Percentiles rank a stretch among this genome's conserved stretches.
phyloP scores from a whole-genome alignment of 2,888 invertebrate species.

The Fragum sueziense region DNA sequence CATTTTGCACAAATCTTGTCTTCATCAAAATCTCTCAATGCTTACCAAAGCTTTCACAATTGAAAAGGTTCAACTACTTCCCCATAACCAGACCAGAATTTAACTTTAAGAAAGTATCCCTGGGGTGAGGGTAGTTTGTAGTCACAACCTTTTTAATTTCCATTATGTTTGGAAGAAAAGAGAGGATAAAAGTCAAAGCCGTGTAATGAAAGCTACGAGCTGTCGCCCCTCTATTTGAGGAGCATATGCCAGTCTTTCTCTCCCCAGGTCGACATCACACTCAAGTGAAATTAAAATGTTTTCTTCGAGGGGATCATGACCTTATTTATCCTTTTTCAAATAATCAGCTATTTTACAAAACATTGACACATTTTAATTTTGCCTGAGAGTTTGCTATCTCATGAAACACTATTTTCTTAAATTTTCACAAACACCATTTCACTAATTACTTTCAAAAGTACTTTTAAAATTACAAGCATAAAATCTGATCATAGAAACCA shows the following conservation, averaged over 20 bases:
- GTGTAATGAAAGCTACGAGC: constrained; percentile 16
- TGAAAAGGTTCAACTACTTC: too few species aligned
- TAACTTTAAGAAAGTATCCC: too few species aligned
- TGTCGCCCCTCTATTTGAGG: not conserved
- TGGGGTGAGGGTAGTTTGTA: constrained; percentile 5
- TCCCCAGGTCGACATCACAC: not conserved
- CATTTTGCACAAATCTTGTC: not conserved
- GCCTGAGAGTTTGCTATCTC: too few species aligned
- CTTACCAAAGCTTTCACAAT: not conserved
- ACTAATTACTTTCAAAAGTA: too few species aligned
- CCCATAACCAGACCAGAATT: not conserved
- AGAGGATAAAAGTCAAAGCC: constrained; percentile 17
- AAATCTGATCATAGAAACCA: too few species aligned
- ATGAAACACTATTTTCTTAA: too few species aligned
- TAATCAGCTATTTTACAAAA: too few species aligned
- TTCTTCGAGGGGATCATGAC: not conserved
- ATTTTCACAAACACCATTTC: too few species aligned
- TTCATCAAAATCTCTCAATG: not conserved
- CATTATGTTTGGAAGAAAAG: not conserved
- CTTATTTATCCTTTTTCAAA: too few species aligned
- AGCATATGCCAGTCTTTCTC: constrained; percentile 35
- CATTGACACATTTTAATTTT: too few species aligned
- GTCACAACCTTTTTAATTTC: not conserved
- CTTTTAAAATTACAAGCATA: too few species aligned
- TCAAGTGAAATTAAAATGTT: not conserved